phyloP scores from a whole-genome alignment of 1,140 invertebrate species.

The Carposina sasakii region DNA sequence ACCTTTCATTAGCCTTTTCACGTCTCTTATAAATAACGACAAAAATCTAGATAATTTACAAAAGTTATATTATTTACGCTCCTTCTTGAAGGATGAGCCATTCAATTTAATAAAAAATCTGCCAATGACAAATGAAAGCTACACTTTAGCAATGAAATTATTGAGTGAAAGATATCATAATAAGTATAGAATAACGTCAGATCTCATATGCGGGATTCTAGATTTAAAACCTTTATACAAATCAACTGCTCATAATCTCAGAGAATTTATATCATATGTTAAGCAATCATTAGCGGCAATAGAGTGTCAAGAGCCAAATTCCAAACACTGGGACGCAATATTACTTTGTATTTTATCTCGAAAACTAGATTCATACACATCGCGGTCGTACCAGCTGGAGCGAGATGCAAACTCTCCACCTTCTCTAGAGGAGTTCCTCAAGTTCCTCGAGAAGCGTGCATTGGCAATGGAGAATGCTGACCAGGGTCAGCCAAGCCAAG shows the following conservation, averaged over 20 bases:
- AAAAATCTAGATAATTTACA: constrained; percentile 4
- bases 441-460: not conserved
- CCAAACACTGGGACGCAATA: not conserved
- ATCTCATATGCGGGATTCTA: not conserved
- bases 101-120: not conserved
- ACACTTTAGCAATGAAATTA: not conserved
- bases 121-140: not conserved
- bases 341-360: constrained; percentile 1
- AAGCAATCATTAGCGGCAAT: not conserved
- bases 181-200: not conserved
- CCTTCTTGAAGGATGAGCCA: constrained; percentile 6
- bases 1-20: constrained; percentile 12
- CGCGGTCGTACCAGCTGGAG: not conserved
- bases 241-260: not conserved
- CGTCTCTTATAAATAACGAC: constrained; percentile 7
- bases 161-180: not conserved
- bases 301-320: not conserved
- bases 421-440: not conserved
- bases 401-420: not conserved
- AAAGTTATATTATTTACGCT: constrained; percentile 13
- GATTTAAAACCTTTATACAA: not conserved
- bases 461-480: not conserved
- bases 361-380: not conserved
- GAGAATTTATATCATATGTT: not conserved
- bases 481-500: no score